Evolutionary conservation across 1,140 invertebrate genomes (phyloP), one percentile per base, ranked within the genome.

Genomic region (Phymorhynchus buccinoides): DNA sequence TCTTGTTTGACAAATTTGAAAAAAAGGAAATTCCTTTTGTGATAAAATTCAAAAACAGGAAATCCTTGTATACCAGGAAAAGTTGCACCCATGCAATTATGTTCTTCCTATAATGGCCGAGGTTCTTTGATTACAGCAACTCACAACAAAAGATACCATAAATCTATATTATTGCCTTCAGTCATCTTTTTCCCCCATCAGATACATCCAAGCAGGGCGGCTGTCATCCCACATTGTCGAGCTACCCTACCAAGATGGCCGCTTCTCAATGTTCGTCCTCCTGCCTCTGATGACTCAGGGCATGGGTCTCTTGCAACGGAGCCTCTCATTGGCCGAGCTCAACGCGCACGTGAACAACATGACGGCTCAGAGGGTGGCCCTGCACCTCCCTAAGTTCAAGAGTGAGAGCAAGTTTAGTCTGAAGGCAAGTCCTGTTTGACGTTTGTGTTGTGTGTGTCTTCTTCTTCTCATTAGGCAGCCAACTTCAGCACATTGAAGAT

Each of bases 171-270:
- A 12, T 27, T 14, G 16, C n/a, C 4, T 66, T 66, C 4, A 30
- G 62, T 66, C 30, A 35, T 3, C n/a, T 73, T 16, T 39, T 22
- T 6, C 18, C 73, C 35, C 14, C 0, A 32, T 6, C 66, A 83
- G 81, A 39, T 83, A 83, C 62, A 83, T 27, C 9, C 37, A 27
- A 3, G 35, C 81, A 84, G 96, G 95, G 85, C 92, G 93, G 16
- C 95, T 96, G 18, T 95, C 96, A 85, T 95, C 96, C 79, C 94
- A 95, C 88, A 95, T 96, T 48, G 89, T 97, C 41, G 95, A 95
- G 4, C 89, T 97, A 3, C 96, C 96, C 0, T 97, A 97, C 90
- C 95, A 95, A 90, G 95, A 95, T 1, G 92, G 90, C 14, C 91
- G 90, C 7, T 66, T 93, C 18, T 89, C 89, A 83, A 96, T 97